Evolutionary conservation across 2,888 invertebrate species (phyloP), one percentile per base, ranked within the genome.

Genomic region (Drosophila borealis): DNA sequence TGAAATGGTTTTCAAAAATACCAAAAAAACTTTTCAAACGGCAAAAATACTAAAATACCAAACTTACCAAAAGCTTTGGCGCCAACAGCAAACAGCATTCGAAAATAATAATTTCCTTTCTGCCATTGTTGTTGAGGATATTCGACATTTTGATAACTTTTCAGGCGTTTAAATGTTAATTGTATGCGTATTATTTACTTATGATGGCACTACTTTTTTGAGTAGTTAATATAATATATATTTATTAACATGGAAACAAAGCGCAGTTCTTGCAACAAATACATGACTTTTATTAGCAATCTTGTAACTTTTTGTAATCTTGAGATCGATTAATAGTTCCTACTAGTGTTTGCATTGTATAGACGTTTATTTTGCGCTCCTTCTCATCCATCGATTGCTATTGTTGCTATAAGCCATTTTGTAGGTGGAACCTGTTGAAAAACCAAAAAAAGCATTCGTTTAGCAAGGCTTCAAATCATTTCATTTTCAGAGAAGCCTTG

Each of bases 361-460:
- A 34, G 13, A 14, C 17, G 36, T 29, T 50, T 73, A 80, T 25
- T 61, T 62, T 53, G 66, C 50, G 60, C 53, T 64, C 39, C 63
- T 50, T 63, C 51, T 49, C 63, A 67, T 79, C 86, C 81, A 84
- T 29, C 60, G 62, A 55, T 55, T 62, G 29, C 83, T 82, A 70
- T 84, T 83, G 5, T 76, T 81, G 73, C 81, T 86, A 59, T 78
- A 88, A 34, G 79, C 84, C 25, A 81, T 72, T 55, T 86, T 81
- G 69, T 69, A 90, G 21, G 78, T 87, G 63, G 83, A 87, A 82
- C 88, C 91, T 91, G 82, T 71, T 17, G n/a, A 81, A 33, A 50
- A 70, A 66, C 60, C 46, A 81, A 69, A 60, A 25, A 55, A 60
- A 78, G n/a, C 48, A 51, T 53, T 46, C 29, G 64, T 72, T 71